Conservation (phyloP, 2,888 invertebrate genomes). For the Meteorus cinctellus region DNA sequence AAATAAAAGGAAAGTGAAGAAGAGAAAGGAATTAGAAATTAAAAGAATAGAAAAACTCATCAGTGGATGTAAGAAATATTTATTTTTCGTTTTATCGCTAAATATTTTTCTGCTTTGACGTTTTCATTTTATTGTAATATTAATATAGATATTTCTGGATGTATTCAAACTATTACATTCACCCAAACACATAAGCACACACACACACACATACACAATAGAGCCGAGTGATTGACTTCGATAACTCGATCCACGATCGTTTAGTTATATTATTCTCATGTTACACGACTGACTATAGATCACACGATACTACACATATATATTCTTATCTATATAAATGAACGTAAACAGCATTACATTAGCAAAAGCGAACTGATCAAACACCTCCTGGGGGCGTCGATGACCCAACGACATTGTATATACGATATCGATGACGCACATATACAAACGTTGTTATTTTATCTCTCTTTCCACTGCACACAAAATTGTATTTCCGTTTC, state of each 20-base stretch:
- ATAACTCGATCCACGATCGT: constrained; percentile 6
- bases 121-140: no score
- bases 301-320: constrained; percentile 16
- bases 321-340: constrained; percentile 58
- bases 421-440: constrained; percentile 39
- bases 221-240: background rate
- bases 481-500: background rate
- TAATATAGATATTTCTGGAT: no score
- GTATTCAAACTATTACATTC: no score
- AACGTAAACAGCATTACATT: constrained; percentile 68
- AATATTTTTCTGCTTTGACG: no score
- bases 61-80: no score
- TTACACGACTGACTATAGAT: constrained; percentile 36
- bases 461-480: background rate
- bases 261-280: constrained; percentile 28
- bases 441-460: background rate
- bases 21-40: background rate
- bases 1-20: background rate
- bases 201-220: background rate
- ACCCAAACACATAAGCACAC: no score
- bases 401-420: constrained; percentile 45
- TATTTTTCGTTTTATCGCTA: no score
- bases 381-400: constrained; percentile 57
- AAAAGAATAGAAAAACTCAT: background rate
- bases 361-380: constrained; percentile 62